These are phyloP conservation scores for Ia io DNA, from an alignment of 2,113 vertebrate genomes.

Conservation along the genomic window DNA sequence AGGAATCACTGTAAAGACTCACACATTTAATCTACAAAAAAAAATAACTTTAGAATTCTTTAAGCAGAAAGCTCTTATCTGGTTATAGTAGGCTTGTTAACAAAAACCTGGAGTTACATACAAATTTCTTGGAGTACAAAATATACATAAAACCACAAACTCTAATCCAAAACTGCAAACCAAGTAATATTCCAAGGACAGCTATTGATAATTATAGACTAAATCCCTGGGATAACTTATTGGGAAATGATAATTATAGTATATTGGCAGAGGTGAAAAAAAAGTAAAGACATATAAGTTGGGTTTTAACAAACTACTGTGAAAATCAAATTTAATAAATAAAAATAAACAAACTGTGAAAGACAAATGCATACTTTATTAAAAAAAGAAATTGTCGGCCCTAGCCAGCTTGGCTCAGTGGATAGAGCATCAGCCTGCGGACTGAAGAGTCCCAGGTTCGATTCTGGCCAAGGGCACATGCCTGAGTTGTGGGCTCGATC, in stretches of 20 bases:
- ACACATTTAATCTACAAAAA: background rate
- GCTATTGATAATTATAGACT: background rate
- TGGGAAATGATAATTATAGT: background rate
- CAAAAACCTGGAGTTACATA: background rate
- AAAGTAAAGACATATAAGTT: background rate
- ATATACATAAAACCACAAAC: background rate
- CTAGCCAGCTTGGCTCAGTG: too few species aligned
- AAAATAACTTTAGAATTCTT: background rate
- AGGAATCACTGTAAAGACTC: background rate
- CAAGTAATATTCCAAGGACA: background rate
- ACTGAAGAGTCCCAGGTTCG: too few species aligned
- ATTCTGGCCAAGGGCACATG: too few species aligned
- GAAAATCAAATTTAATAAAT: slow-evolving; percentile 15
- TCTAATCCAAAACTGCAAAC: background rate
- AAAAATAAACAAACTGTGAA: background rate
- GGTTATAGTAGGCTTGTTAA: background rate
- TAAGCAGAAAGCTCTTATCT: background rate
- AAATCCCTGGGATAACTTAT: background rate
- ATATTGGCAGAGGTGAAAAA: background rate
- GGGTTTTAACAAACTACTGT: background rate
- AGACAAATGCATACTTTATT: background rate
- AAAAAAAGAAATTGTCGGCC: background rate
- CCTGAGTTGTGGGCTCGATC: too few species aligned
- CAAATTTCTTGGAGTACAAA: slow-evolving; percentile 20
- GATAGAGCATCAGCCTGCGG: too few species aligned